These are phyloP conservation scores for Oreortyx pictus DNA, from an alignment of 2,797 vertebrate species.

Conservation along the genomic window DNA sequence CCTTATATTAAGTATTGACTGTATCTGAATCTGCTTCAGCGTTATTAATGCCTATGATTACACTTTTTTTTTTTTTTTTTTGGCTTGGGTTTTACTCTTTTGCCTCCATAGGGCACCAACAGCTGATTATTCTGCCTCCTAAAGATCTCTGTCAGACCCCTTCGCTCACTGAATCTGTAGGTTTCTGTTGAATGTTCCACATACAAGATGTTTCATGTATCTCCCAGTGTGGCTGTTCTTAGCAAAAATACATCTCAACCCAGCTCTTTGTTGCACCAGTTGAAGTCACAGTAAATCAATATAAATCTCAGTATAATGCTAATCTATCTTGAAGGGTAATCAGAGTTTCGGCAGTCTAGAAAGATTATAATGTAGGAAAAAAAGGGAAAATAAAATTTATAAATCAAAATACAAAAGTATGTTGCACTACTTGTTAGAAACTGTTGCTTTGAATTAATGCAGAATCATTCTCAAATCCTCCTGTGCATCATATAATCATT, in stretches of 20 bases:
- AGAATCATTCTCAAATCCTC: neutral
- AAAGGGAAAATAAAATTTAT: neutral
- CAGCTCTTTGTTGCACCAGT: neutral
- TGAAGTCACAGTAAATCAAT: neutral
- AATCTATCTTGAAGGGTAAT: neutral
- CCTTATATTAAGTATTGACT: neutral
- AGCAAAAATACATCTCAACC: neutral
- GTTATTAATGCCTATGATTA: constrained; percentile 8
- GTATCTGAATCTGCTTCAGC: neutral
- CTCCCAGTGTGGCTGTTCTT: neutral
- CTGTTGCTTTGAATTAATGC: neutral
- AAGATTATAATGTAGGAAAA: neutral
- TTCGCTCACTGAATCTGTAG: neutral
- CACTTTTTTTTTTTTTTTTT: neutral
- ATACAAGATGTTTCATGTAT: neutral
- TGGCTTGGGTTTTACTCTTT: neutral
- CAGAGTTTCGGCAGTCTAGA: neutral
- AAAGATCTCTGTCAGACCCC: neutral
- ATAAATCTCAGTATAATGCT: neutral
- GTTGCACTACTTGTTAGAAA: neutral
- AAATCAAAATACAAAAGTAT: neutral
- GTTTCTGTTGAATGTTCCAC: neutral
- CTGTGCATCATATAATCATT: neutral
- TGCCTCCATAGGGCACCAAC: neutral
- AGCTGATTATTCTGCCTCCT: neutral